Evolutionary conservation across 2,797 vertebrate species (phyloP).

Genomic region (Hypotaenidia philippensis): DNA sequence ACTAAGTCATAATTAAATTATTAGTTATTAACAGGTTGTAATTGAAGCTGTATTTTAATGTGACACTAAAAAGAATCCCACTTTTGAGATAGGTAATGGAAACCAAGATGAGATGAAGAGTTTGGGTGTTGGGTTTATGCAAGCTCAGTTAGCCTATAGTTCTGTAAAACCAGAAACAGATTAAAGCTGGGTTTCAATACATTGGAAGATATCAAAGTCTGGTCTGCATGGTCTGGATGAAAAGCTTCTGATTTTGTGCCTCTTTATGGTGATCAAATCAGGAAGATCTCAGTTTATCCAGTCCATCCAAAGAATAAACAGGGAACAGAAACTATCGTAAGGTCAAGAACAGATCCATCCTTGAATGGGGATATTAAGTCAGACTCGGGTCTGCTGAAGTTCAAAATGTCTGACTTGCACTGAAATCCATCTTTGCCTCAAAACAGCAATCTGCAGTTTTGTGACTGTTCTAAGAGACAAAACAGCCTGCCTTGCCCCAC

Average conservation of each 20-base stretch:
- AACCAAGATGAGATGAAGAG: background rate
- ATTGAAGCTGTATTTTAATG: constrained; percentile 41
- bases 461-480: background rate
- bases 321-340: background rate
- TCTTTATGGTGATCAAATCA: background rate
- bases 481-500: background rate
- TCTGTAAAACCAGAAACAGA: constrained; percentile 13
- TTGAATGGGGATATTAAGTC: background rate
- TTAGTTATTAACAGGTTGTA: constrained; percentile 60
- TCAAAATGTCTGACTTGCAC: background rate
- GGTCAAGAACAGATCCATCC: background rate
- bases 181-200: background rate
- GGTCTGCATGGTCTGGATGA: background rate
- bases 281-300: background rate
- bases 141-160: background rate
- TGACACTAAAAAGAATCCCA: background rate
- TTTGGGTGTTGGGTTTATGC: background rate
- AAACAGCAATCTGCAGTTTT: background rate
- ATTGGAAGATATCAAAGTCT: background rate
- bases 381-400: background rate
- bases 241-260: background rate
- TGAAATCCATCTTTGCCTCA: background rate
- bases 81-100: background rate
- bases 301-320: background rate
- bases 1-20: constrained; percentile 46